phyloP scores from a whole-genome alignment of 2,888 invertebrate genomes.

The Athetis lepigone region DNA sequence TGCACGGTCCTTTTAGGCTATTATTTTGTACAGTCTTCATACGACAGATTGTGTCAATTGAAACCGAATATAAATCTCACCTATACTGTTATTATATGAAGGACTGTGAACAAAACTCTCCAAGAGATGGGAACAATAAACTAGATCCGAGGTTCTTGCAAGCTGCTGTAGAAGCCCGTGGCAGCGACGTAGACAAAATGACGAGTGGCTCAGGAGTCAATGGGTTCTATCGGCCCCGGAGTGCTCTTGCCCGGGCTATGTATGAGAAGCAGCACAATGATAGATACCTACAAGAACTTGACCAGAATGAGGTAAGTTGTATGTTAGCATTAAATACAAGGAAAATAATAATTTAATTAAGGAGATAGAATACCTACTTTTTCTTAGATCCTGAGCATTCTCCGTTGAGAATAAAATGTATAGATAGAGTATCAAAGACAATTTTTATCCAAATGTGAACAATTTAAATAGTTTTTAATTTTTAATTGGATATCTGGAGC shows the following conservation, averaged over 20 bases:
- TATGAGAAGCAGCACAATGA: conserved; percentile 94
- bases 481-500: no score
- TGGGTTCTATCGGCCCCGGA: conserved; percentile 92
- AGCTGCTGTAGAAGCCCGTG: conserved; percentile 55
- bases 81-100: conserved; percentile 78
- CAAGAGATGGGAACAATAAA: conserved; percentile 66
- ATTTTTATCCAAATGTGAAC: no score
- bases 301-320: conserved; percentile 92
- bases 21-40: conserved; percentile 62
- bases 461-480: no score
- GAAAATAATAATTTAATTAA: not conserved
- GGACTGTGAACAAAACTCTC: conserved; percentile 73
- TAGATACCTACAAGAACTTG: conserved; percentile 92
- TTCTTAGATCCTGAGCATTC: no score
- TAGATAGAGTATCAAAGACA: no score
- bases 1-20: conserved; percentile 65
- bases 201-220: conserved; percentile 77
- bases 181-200: conserved; percentile 72
- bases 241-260: conserved; percentile 93
- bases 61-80: conserved; percentile 68
- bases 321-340: conserved; percentile 5
- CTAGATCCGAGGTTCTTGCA: conserved; percentile 60
- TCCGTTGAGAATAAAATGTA: no score
- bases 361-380: no score
- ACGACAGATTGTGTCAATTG: conserved; percentile 61